phyloP scores from a whole-genome alignment of 2,113 vertebrate genomes.

The Thalassarche chlororhynchos region DNA sequence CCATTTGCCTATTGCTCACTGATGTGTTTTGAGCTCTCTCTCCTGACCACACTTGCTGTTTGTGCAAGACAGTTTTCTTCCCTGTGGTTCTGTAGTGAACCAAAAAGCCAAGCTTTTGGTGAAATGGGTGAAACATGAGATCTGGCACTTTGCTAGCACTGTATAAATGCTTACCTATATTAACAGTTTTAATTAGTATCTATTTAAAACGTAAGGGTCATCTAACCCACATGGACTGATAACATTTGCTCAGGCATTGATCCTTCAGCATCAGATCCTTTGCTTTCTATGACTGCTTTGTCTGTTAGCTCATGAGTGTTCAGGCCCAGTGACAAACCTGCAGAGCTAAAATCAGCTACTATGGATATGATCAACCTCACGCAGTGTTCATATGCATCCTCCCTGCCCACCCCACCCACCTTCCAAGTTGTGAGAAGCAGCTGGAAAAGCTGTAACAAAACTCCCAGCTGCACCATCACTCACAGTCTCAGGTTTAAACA shows the following conservation, averaged over 20 bases:
- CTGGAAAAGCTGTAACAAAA: neutral
- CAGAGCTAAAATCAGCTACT: neutral
- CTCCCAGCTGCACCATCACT: constrained; percentile 5
- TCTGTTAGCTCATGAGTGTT: neutral
- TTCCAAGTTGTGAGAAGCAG: neutral
- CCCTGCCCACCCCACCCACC: too few species aligned
- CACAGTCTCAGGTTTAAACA: constrained; percentile 37
- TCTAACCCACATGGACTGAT: neutral
- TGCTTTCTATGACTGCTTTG: neutral
- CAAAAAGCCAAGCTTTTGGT: neutral
- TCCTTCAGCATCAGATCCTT: neutral
- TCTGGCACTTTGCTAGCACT: neutral
- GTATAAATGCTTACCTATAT: neutral
- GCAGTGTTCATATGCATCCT: neutral
- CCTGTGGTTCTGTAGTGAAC: neutral
- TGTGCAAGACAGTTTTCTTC: neutral
- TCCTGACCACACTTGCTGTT: neutral
- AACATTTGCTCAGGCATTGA: neutral
- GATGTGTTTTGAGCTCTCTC: neutral
- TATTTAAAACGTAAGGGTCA: neutral
- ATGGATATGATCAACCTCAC: neutral
- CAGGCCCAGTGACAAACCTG: neutral
- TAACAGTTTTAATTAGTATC: neutral
- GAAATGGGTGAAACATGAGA: neutral
- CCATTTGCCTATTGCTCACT: neutral